These are phyloP conservation scores for Lacerta bilineata DNA, from an alignment of 2,797 vertebrate species.

Conservation along the genomic window DNA sequence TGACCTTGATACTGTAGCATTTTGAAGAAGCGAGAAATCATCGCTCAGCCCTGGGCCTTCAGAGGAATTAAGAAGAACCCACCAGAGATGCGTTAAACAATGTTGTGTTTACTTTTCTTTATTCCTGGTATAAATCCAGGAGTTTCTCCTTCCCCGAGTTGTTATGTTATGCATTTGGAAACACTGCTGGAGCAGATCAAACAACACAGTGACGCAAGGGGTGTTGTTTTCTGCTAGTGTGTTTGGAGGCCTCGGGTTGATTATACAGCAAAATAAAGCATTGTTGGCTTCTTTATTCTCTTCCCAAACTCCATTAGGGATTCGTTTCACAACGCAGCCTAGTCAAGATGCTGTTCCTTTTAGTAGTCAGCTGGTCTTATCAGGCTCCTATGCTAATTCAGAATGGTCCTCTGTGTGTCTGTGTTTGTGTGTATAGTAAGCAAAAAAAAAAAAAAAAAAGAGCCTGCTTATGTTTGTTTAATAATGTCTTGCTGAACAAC, in stretches of 20 bases:
- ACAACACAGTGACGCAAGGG: neutral
- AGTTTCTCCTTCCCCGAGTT: constrained; percentile 63
- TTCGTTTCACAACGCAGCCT: constrained; percentile 62
- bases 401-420: constrained; percentile 55
- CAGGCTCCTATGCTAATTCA: constrained; percentile 63
- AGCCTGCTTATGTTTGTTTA: constrained; percentile 78
- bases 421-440: constrained; percentile 53
- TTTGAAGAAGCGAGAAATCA: constrained; percentile 53
- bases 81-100: constrained; percentile 54
- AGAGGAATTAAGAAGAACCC: constrained; percentile 53
- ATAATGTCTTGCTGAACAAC: constrained; percentile 82
- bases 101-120: constrained; percentile 68
- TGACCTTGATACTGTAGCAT: neutral
- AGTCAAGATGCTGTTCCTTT: constrained; percentile 64
- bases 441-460: constrained; percentile 43
- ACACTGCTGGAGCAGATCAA: constrained; percentile 59
- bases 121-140: constrained; percentile 67
- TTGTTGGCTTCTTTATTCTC: constrained; percentile 53
- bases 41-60: constrained; percentile 44
- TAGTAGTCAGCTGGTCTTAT: constrained; percentile 72
- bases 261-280: constrained; percentile 73
- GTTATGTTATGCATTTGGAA: constrained; percentile 62
- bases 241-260: constrained; percentile 69
- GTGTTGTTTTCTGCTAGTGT: constrained; percentile 23
- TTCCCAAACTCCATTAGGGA: constrained; percentile 64